These are phyloP conservation scores for Euphonia xanthogaster DNA, from an alignment of 2,797 vertebrate genomes.

Conservation along the genomic window DNA sequence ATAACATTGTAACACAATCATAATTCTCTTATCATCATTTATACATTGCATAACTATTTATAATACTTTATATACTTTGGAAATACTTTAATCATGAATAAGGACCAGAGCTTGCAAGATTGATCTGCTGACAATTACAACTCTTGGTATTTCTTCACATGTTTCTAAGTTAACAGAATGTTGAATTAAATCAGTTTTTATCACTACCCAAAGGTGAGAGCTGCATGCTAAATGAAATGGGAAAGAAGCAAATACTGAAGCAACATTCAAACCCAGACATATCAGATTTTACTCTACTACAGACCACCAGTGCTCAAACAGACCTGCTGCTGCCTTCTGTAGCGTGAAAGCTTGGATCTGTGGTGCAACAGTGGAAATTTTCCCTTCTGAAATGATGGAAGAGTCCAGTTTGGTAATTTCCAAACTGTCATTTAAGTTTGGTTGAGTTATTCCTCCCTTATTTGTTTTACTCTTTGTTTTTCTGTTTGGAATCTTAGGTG, in stretches of 20 bases:
- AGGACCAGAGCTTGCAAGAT: neutral
- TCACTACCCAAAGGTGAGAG: neutral
- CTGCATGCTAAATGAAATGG: neutral
- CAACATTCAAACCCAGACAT: neutral
- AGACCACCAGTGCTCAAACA: conserved; percentile 39
- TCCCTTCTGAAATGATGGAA: conserved; percentile 84
- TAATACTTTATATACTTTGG: neutral
- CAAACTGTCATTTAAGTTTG: conserved; percentile 93
- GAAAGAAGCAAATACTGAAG: neutral
- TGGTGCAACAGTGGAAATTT: conserved; percentile 83
- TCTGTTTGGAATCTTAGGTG: conserved; percentile 96
- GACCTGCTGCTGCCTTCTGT: conserved; percentile 93
- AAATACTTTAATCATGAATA: neutral
- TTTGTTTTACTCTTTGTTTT: conserved; percentile 97
- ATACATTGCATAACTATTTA: neutral
- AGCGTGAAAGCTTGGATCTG: conserved; percentile 90
- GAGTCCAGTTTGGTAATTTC: conserved; percentile 95
- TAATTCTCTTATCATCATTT: neutral
- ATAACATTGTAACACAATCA: neutral
- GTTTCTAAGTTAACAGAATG: neutral
- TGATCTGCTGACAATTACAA: neutral
- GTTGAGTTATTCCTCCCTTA: conserved; percentile 89
- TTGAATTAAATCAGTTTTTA: neutral
- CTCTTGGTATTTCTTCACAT: neutral
- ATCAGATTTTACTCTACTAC: neutral